These are phyloP conservation scores for Sternarchorhynchus goeldii DNA, from an alignment of 2,797 vertebrate genomes.

Conservation along the genomic window DNA sequence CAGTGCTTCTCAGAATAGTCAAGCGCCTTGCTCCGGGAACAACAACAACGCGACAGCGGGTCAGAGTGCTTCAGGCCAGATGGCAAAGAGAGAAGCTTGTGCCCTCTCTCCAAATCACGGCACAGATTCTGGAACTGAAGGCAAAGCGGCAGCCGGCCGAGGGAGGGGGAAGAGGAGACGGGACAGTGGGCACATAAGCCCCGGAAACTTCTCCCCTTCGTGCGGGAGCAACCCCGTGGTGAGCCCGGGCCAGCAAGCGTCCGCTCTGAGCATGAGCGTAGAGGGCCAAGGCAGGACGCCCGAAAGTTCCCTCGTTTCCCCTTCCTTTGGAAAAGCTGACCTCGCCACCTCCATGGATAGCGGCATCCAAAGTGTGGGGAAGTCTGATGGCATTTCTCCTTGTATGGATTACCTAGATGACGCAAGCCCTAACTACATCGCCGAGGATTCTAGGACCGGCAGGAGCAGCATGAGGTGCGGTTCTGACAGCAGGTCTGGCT, in stretches of 20 bases:
- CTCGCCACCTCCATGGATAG: conserved; percentile 95
- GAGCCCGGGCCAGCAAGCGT: conserved; percentile 85
- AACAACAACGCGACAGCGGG: conserved; percentile 80
- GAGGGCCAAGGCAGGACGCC: conserved; percentile 84
- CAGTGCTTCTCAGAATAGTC: conserved; percentile 80
- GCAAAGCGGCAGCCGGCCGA: conserved; percentile 88
- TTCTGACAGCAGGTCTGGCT: conserved; percentile 83
- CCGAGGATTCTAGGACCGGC: conserved; percentile 84
- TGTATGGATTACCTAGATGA: conserved; percentile 94
- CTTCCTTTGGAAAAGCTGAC: conserved; percentile 94
- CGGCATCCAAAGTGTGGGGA: conserved; percentile 91
- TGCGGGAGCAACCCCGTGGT: conserved; percentile 84
- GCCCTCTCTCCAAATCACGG: conserved; percentile 92
- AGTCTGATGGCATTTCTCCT: conserved; percentile 90
- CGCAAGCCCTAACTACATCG: conserved; percentile 88
- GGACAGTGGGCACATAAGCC: conserved; percentile 98
- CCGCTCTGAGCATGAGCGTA: conserved; percentile 73
- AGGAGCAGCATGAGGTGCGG: conserved; percentile 79
- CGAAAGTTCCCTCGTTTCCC: conserved; percentile 91
- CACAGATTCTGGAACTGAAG: conserved; percentile 89
- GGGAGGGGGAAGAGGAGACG: conserved; percentile 97
- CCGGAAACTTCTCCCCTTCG: conserved; percentile 87
- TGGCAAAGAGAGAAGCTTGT: conserved; percentile 87
- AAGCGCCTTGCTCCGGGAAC: conserved; percentile 79
- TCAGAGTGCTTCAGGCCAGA: conserved; percentile 74